A percentile compares a stretch with the other conserved stretches of the same genome.
Evolutionary conservation across 2,888 invertebrate genomes (phyloP).

Genomic region (Carpatolechia fugitivella): DNA sequence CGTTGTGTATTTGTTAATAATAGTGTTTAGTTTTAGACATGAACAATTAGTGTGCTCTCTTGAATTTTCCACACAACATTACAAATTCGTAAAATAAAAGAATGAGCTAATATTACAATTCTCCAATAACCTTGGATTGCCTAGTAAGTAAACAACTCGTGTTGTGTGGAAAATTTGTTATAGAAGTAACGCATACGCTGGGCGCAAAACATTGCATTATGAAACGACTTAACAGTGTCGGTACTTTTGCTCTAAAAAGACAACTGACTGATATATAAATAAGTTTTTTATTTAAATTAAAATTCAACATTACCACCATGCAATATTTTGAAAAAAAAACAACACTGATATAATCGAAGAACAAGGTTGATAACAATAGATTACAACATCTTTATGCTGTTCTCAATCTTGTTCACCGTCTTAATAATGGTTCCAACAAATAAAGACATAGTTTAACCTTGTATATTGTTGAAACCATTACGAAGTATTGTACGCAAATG

Average conservation of each 20-base stretch:
- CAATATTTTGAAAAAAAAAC: constrained; percentile 17
- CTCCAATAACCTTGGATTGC: not conserved
- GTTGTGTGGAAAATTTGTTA: constrained; percentile 50
- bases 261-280: too few species aligned
- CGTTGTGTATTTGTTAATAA: constrained; percentile 22
- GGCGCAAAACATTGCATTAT: constrained; percentile 53
- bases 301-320: not conserved
- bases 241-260: not conserved
- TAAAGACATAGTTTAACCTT: not conserved
- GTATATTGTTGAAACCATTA: constrained; percentile 56
- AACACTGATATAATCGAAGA: constrained; percentile 27
- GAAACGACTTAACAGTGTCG: not conserved
- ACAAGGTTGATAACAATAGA: constrained; percentile 46
- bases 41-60: constrained; percentile 61
- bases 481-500: constrained; percentile 24
- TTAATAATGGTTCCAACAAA: constrained; percentile 57
- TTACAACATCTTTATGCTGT: constrained; percentile 27
- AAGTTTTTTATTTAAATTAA: too few species aligned
- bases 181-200: constrained; percentile 47
- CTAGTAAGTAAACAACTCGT: not conserved
- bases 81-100: not conserved
- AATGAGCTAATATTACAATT: not conserved
- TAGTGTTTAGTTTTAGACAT: constrained; percentile 25
- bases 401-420: constrained; percentile 42
- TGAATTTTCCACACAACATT: constrained; percentile 56